Conservation (phyloP, 2,797 vertebrate genomes). For the Cyprinella venusta region DNA sequence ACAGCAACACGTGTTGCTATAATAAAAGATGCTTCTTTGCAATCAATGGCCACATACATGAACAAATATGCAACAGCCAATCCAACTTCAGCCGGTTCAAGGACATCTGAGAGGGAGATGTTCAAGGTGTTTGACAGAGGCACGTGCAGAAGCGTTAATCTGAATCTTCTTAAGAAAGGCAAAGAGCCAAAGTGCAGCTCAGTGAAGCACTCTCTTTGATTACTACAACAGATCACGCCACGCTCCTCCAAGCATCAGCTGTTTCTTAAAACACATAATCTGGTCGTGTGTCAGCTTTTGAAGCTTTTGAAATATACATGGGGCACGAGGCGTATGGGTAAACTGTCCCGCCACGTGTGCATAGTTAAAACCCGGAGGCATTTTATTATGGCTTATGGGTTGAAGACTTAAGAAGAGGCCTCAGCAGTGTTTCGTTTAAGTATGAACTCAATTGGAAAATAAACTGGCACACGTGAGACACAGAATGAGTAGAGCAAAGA, state of each 20-base stretch:
- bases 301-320: constrained; percentile 11
- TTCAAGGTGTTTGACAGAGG: constrained; percentile 1
- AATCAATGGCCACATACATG: background rate
- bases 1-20: background rate
- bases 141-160: constrained; percentile 67
- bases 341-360: background rate
- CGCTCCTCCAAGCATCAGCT: constrained; percentile 56
- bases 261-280: constrained; percentile 41
- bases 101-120: constrained; percentile 27
- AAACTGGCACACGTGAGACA: background rate
- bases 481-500: background rate
- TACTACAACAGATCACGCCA: constrained; percentile 65
- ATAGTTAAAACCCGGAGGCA: background rate
- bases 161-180: constrained; percentile 45
- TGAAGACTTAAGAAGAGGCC: background rate
- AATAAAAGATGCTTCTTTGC: background rate
- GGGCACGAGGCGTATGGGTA: background rate
- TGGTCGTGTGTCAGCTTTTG: constrained; percentile 35
- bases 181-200: constrained; percentile 60
- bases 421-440: background rate
- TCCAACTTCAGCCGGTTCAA: constrained; percentile 10
- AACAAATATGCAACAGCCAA: background rate
- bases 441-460: background rate
- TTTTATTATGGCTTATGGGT: background rate
- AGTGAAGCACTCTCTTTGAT: constrained; percentile 75